Evolutionary conservation across 2,113 vertebrate genomes (phyloP).

Genomic region (Baryphthengus martii): DNA sequence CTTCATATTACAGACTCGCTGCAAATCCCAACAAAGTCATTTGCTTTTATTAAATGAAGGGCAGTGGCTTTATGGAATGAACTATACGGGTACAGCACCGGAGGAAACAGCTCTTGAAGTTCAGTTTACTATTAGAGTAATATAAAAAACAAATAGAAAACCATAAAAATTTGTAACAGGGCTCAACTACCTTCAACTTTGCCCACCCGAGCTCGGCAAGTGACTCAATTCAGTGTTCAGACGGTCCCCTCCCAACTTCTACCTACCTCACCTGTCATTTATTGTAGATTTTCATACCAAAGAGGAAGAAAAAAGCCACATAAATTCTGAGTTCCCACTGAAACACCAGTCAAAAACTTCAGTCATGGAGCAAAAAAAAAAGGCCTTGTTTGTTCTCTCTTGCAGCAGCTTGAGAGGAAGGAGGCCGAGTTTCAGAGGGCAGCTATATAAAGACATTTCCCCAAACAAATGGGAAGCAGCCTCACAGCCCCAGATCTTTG

Average conservation of each 20-base stretch:
- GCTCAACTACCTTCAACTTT: background rate
- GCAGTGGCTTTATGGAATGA: background rate
- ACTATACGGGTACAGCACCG: background rate
- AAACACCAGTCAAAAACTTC: background rate
- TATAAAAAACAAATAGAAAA: background rate
- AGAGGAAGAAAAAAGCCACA: background rate
- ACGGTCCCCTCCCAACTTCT: background rate
- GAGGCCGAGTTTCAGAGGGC: background rate
- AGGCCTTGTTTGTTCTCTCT: background rate
- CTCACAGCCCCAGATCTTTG: accelerated
- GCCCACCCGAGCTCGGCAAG: background rate
- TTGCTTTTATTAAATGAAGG: background rate
- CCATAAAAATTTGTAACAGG: background rate
- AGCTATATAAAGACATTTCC: constrained; percentile 1
- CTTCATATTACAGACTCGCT: background rate
- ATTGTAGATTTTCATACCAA: background rate
- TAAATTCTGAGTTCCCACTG: background rate
- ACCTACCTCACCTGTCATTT: background rate
- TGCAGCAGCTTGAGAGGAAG: background rate
- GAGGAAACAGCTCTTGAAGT: background rate
- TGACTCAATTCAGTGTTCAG: background rate
- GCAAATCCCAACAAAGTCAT: background rate
- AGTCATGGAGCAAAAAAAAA: background rate
- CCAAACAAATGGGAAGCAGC: background rate
- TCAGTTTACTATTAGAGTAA: background rate